phyloP scores from a whole-genome alignment of 2,797 vertebrate species.

The Periparus ater region DNA sequence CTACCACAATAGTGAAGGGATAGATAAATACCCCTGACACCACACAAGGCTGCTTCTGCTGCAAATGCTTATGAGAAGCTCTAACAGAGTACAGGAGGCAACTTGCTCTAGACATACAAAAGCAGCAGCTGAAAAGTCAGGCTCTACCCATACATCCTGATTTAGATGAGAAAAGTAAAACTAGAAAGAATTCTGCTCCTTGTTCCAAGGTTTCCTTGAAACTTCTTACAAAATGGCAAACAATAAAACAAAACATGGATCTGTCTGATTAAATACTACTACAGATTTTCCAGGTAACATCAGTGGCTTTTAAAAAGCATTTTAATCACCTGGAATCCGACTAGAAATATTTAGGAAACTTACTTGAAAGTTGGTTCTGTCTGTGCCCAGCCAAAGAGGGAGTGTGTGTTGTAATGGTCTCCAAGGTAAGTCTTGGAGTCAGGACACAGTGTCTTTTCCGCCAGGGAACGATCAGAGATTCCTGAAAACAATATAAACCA shows the following conservation, averaged over 20 bases:
- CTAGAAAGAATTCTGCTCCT: neutral
- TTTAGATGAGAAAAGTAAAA: neutral
- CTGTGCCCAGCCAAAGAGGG: constrained; percentile 63
- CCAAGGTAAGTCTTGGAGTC: constrained; percentile 62
- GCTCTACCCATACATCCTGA: neutral
- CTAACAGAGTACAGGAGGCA: neutral
- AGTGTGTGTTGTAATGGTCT: constrained; percentile 53
- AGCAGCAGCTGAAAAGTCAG: neutral
- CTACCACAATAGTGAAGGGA: neutral
- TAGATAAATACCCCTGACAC: neutral
- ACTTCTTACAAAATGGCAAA: neutral
- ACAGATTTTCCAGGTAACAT: neutral
- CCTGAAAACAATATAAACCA: constrained; percentile 4
- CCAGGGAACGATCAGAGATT: constrained; percentile 42
- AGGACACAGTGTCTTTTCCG: constrained; percentile 46
- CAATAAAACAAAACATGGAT: neutral
- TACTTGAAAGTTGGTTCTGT: constrained; percentile 56
- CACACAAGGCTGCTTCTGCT: neutral
- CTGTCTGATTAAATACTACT: neutral
- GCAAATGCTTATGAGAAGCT: neutral
- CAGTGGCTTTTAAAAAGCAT: neutral
- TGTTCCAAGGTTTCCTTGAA: neutral
- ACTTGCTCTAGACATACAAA: neutral
- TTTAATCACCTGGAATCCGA: neutral
- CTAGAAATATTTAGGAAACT: constrained; percentile 17